phyloP scores from a whole-genome alignment of 1,140 invertebrate genomes.

The Scaptomyza graminum region DNA sequence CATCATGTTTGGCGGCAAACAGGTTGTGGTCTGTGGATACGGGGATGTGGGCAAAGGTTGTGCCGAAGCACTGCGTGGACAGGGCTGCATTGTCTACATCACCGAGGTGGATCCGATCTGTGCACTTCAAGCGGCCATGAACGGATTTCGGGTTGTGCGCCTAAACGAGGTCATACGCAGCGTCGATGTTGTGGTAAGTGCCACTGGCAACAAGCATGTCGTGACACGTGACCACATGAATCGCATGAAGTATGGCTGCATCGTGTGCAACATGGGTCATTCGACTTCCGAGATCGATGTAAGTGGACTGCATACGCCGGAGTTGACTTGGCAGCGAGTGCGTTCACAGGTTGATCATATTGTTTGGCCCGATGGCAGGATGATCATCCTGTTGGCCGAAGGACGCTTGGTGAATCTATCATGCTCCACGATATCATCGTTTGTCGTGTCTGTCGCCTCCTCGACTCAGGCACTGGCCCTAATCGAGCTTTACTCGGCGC shows the following conservation, averaged over 20 bases:
- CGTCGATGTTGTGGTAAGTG: conserved; percentile 97
- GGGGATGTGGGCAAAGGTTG: conserved; percentile 99
- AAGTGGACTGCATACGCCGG: conserved; percentile 95
- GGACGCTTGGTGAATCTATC: conserved; percentile 97
- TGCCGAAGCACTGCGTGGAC: conserved; percentile 95
- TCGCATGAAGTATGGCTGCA: conserved; percentile 97
- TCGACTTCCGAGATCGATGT: conserved; percentile 99
- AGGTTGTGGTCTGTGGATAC: conserved; percentile 98
- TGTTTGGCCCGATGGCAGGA: conserved; percentile 96
- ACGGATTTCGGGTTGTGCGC: conserved; percentile 97
- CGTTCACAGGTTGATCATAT: conserved; percentile 98
- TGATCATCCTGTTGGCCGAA: conserved; percentile 96
- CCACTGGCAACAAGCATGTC: conserved; percentile 98
- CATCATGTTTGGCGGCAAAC: conserved; percentile 99
- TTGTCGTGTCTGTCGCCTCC: conserved; percentile 98
- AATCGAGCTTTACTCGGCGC: conserved; percentile 97
- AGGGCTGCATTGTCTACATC: conserved; percentile 96
- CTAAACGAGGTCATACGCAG: conserved; percentile 95
- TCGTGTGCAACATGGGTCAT: conserved; percentile 99
- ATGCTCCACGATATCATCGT: conserved; percentile 98
- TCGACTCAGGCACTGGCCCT: conserved; percentile 97
- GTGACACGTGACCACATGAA: conserved; percentile 97
- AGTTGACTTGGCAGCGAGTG: conserved; percentile 98
- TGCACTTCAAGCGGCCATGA: conserved; percentile 99
- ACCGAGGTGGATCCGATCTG: conserved; percentile 99